Conservation (phyloP, 1,140 invertebrate species). For the Drosophila pectinifera region DNA sequence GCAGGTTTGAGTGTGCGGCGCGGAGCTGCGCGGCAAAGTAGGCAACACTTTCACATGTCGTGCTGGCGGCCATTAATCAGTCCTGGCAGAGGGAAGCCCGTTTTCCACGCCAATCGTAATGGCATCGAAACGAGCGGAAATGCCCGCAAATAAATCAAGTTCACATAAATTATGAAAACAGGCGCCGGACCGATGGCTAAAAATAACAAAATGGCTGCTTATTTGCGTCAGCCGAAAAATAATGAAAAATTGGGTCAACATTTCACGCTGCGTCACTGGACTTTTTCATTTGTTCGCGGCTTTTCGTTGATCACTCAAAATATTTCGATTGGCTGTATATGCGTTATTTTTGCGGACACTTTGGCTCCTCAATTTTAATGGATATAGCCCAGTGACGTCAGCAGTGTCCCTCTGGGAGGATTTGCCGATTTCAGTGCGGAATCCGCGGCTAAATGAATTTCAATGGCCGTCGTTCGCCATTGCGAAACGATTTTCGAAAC, state of each 20-base stretch:
- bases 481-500: conserved; percentile 28
- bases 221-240: conserved; percentile 48
- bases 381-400: conserved; percentile 27
- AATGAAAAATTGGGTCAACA: neutral
- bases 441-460: conserved; percentile 33
- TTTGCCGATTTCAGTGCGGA: conserved; percentile 18
- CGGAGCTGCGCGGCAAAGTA: conserved; percentile 52
- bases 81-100: neutral
- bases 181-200: conserved; percentile 25
- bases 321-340: conserved; percentile 25
- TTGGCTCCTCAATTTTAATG: conserved; percentile 8
- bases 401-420: conserved; percentile 17
- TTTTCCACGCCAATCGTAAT: conserved; percentile 71
- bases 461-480: conserved; percentile 32
- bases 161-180: conserved; percentile 59
- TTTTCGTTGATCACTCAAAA: conserved; percentile 41
- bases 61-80: conserved; percentile 71
- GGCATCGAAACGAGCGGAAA: conserved; percentile 72
- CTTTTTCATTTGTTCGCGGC: conserved; percentile 32
- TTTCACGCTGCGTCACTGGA: conserved; percentile 10
- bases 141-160: conserved; percentile 68
- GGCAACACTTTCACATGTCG: conserved; percentile 75
- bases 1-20: conserved; percentile 41
- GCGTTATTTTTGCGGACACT: conserved; percentile 37
- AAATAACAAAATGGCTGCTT: conserved; percentile 47